Evolutionary conservation across 2,113 vertebrate genomes (phyloP).

Genomic region (Osmerus eperlanus): DNA sequence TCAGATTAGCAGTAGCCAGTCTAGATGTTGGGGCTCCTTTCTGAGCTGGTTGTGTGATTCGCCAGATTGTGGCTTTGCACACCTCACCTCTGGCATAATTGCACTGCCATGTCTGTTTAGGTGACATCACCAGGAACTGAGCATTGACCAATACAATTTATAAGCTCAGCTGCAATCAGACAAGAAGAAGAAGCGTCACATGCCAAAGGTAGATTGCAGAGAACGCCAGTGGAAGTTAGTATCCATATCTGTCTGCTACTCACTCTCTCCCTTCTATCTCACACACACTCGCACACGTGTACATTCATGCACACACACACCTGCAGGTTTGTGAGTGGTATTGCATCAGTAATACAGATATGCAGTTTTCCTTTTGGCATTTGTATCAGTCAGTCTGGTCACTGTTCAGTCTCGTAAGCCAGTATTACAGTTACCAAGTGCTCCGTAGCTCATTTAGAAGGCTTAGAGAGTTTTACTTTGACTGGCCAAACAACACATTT

Average conservation of each 20-base stretch:
- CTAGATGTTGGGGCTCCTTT: conserved; percentile 49
- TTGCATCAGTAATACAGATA: background rate
- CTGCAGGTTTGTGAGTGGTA: background rate
- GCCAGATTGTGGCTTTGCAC: conserved; percentile 28
- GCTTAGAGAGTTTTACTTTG: too few species aligned
- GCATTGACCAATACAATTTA: conserved; percentile 24
- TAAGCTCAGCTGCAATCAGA: conserved; percentile 34
- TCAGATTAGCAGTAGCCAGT: background rate
- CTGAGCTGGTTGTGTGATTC: conserved; percentile 43
- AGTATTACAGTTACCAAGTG: too few species aligned
- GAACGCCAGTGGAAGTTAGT: conserved; percentile 18
- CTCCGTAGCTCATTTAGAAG: too few species aligned
- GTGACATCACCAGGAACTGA: too few species aligned
- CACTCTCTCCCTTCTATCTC: background rate
- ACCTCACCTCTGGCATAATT: conserved; percentile 1
- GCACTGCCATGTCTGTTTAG: too few species aligned
- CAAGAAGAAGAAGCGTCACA: conserved; percentile 25
- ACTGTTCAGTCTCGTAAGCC: too few species aligned
- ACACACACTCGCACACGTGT: background rate
- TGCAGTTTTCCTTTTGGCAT: background rate
- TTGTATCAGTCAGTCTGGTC: too few species aligned
- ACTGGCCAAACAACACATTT: too few species aligned
- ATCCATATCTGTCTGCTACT: background rate
- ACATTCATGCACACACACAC: background rate
- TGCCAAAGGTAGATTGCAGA: conserved; percentile 64